Base-by-base conservation (phyloP, 2,113 vertebrate species). In the Rhinolophus sinicus region DNA sequence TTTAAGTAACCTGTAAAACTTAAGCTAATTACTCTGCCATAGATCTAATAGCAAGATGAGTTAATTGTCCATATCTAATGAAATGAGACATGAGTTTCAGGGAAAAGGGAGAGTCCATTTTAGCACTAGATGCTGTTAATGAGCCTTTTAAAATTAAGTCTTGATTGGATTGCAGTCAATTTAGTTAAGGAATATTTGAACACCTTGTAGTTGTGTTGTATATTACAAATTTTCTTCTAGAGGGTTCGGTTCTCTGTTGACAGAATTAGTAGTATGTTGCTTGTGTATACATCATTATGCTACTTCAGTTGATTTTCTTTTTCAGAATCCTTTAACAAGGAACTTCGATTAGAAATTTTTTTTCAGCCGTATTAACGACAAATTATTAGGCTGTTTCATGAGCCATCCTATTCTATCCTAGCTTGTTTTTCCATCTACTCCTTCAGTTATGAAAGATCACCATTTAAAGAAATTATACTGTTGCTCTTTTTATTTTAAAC, bases 51-150 rank as follows among this genome's bases (percentile, higher is more conserved):
- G 28, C 38, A 67, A 54, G 58, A 75, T 97, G 88, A 97, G 88
- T 98, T 98, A 97, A 97, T 98, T 96, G 95, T 91, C 96, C 78
- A n/a, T 96, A 62, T 96, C 95, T 97, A 96, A 98, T 97, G 95
- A 97, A 97, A 94, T 97, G 95, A 98, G 90, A 93, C 88, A 54
- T 80, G 93, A 89, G 69, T 94, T 97, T 92, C 77, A 84, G 54
- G 86, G 94, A 86, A 93, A 95, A 97, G 44, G 50, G 62, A 92
- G 72, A 95, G 85, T 95, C 86, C 76, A 44, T 96, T 97, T 98
- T 96, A 96, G 96, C 94, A 92, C 65, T 96, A 64, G 84, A 78
- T 95, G 58, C 69, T 96, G 62, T 98, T 98, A 98, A 97, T 96
- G 92, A 97, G 65, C 88, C 82, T 98, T 93, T 98, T 96, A 96